A percentile compares a stretch with the other conserved stretches of the same genome.
These are phyloP conservation scores for Okapia johnstoni DNA, from an alignment of 2,113 vertebrate species.

Conservation along the genomic window DNA sequence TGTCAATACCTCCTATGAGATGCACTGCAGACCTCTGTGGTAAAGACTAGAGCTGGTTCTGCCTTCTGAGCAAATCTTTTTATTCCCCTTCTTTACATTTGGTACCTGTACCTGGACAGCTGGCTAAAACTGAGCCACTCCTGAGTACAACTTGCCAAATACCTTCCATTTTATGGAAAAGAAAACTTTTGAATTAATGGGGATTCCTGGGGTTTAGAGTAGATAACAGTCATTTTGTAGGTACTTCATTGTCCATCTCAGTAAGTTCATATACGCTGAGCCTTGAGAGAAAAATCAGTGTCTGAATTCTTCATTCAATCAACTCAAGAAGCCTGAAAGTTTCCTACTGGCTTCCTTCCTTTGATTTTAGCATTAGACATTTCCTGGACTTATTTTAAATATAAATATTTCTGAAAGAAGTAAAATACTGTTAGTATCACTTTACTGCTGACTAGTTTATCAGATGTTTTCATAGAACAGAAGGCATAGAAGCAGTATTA, in stretches of 20 bases:
- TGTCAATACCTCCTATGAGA: background rate
- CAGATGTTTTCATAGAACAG: background rate
- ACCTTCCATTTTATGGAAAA: conserved; percentile 11
- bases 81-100: background rate
- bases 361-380: background rate
- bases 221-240: background rate
- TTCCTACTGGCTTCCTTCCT: background rate
- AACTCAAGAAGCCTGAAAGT: background rate
- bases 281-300: background rate
- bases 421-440: conserved; percentile 1
- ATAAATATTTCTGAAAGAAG: conserved; percentile 7
- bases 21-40: background rate
- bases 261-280: background rate
- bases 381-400: background rate
- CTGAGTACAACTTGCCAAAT: background rate
- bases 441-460: background rate
- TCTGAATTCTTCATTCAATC: background rate
- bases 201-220: conserved; percentile 40
- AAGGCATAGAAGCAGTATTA: background rate
- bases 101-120: background rate
- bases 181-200: conserved; percentile 37
- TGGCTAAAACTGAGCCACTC: background rate
- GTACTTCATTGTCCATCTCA: background rate
- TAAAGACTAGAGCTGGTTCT: background rate
- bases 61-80: conserved; percentile 1